Evolutionary conservation across 1,140 invertebrate genomes (phyloP).

Genomic region (Theocolax elegans): DNA sequence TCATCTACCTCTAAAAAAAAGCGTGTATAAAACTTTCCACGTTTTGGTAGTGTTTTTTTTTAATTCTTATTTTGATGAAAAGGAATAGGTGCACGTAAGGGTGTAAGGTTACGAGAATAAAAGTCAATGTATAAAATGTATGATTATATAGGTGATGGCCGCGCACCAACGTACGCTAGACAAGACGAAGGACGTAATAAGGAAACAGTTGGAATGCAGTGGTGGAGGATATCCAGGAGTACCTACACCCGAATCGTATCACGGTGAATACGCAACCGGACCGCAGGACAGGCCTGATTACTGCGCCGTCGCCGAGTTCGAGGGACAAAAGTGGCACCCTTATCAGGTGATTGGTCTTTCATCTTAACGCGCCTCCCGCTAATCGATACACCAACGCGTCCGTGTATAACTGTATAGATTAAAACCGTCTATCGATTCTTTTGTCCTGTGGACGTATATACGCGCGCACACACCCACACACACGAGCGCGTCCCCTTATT

Average conservation of each 20-base stretch:
- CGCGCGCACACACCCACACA: not conserved
- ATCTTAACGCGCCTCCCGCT: not conserved
- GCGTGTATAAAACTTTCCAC: too few species aligned
- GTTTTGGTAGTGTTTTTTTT: too few species aligned
- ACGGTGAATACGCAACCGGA: too few species aligned
- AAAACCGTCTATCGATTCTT: slow-evolving; percentile 14
- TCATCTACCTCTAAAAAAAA: too few species aligned
- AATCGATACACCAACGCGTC: slow-evolving; percentile 1
- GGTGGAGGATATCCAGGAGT: slow-evolving; percentile 18
- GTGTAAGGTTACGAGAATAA: too few species aligned
- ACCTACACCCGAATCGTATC: too few species aligned
- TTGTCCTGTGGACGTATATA: too few species aligned
- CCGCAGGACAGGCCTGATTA: slow-evolving; percentile 37
- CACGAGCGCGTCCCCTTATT: too few species aligned
- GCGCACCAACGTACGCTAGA: slow-evolving; percentile 62
- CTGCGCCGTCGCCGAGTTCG: slow-evolving; percentile 4
- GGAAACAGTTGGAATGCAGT: slow-evolving; percentile 59
- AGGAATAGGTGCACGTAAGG: too few species aligned
- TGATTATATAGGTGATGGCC: slow-evolving; percentile 55
- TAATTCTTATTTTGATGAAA: too few species aligned
- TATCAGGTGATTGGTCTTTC: slow-evolving; percentile 59
- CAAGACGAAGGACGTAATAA: slow-evolving; percentile 62
- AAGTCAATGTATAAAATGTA: too few species aligned
- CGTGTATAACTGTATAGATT: not conserved
- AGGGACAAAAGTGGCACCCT: slow-evolving; percentile 61